Base-by-base conservation (phyloP, 2,113 vertebrate genomes). In the Ciconia maguari region DNA sequence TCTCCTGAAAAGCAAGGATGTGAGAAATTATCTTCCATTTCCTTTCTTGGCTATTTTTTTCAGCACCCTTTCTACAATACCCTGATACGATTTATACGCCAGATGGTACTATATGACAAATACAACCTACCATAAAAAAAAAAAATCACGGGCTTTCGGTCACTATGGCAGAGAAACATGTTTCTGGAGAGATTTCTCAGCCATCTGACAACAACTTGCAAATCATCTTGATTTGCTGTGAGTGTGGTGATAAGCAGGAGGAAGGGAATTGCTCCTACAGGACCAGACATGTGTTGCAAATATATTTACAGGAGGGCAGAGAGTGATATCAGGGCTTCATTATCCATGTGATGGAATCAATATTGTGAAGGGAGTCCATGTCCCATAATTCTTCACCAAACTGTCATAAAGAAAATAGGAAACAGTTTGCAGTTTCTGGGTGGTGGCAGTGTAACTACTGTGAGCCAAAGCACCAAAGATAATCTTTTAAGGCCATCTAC, bases 171-270 rank as follows among this genome's bases (percentile, higher is more conserved):
- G 27, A 81, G 42, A 79, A 79, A 70, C 34, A 19, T 7, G 30
- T 65, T 94, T 68, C 87, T 70, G 71, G 71, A 66, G 55, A 24
- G 22, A 66, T 84, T 93, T 71, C 58, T 65, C 91, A 83, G 44
- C 52, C 44, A 10, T 20, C 62, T 81, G 70, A 48, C 61, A 85
- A 34, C 34, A 38, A 38, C 36, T n/a, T 82, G 44, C 66, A 79
- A 76, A 79, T 72, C 48, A 21, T 26, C 32, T 41, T 83, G 55
- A 60, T 94, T 71, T 85, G 5, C 42, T 60, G 52, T 22, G 44
- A 57, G 11, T 18, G 78, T 22, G 15, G 49, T 19, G 54, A 42
- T 34, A n/a, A 85, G 38, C 36, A 22, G 36, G 41, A 84, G 41
- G 52, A 44, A 74, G 11, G 21, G 52, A 68, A 72, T 21, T 55